A percentile compares a stretch with the other conserved stretches of the same genome.
These are phyloP conservation scores for Lemur catta DNA, from an alignment of 2,797 vertebrate species.

Conservation along the genomic window DNA sequence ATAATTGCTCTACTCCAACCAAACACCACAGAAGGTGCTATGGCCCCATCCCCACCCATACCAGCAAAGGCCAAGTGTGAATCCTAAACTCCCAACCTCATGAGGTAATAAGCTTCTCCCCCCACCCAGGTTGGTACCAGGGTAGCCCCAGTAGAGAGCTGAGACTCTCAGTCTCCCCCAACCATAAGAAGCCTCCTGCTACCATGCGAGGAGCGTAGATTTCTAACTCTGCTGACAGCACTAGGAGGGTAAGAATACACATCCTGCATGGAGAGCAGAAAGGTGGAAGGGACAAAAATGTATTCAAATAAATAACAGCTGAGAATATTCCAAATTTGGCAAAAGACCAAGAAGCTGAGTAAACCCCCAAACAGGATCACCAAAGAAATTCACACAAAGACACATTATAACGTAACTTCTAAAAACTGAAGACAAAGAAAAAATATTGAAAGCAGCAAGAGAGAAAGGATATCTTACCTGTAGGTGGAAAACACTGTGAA, in stretches of 20 bases:
- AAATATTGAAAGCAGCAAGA: neutral
- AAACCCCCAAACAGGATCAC: neutral
- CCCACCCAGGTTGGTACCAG: too few relatives aligned
- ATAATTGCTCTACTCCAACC: neutral
- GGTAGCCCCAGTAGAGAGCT: neutral
- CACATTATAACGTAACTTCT: neutral
- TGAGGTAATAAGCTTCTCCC: too few relatives aligned
- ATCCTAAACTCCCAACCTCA: neutral
- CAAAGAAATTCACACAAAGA: neutral
- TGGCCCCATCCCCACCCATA: neutral
- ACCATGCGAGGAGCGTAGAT: neutral
- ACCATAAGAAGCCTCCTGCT: neutral
- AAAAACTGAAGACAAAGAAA: neutral
- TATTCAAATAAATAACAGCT: neutral
- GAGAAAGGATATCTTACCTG: neutral
- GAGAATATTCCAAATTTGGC: neutral
- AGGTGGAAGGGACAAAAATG: neutral
- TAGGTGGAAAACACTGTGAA: neutral
- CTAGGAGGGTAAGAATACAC: neutral
- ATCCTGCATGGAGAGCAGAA: neutral
- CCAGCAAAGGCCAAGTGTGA: neutral
- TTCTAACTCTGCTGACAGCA: neutral
- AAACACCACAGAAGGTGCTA: neutral
- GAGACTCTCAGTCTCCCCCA: neutral
- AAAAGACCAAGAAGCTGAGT: neutral